Evolutionary conservation across 2,113 vertebrate genomes (phyloP).

Genomic region (Choloepus hoffmanni): DNA sequence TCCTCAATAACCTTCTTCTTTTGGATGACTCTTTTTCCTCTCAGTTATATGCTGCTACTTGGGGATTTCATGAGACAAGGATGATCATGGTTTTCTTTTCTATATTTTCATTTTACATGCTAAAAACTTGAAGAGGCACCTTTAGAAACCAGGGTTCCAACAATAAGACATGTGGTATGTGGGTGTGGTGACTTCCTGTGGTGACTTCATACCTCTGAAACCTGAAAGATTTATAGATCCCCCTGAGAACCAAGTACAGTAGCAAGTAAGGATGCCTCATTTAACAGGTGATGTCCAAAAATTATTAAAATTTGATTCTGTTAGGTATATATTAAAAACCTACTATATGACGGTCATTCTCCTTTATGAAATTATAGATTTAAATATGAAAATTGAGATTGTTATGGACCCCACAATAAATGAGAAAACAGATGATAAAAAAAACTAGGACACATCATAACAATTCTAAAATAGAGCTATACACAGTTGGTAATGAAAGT

Average conservation of each 20-base stretch:
- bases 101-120: not conserved
- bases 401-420: not conserved
- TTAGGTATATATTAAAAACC: not conserved
- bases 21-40: not conserved
- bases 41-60: not conserved
- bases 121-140: not conserved
- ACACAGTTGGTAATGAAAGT: not conserved
- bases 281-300: not conserved
- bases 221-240: not conserved
- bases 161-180: not conserved
- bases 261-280: not conserved
- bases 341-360: not conserved
- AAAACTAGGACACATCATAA: not conserved
- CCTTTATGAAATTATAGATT: slow-evolving; percentile 2
- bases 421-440: not conserved
- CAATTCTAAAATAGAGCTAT: not conserved
- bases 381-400: not conserved
- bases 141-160: not conserved
- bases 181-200: not conserved
- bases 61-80: not conserved
- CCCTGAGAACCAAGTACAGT: not conserved
- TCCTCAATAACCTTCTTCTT: not conserved
- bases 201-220: not conserved
- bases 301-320: not conserved
- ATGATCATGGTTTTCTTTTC: not conserved